phyloP scores from a whole-genome alignment of 2,888 invertebrate species.

The Formica aserva region DNA sequence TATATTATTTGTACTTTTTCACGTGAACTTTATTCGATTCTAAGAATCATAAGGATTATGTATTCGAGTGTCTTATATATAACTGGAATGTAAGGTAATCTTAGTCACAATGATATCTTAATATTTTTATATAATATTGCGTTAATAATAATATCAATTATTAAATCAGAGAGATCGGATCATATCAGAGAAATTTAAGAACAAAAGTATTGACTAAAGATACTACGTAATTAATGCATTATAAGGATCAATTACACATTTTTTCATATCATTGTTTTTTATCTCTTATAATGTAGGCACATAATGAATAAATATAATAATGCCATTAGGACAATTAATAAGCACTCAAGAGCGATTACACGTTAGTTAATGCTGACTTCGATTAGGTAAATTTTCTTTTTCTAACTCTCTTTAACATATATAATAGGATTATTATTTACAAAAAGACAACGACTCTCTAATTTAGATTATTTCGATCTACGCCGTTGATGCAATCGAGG shows the following conservation, averaged over 20 bases:
- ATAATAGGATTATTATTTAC: slow-evolving; percentile 4
- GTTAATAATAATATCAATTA: slow-evolving; percentile 21
- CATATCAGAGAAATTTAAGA: background rate
- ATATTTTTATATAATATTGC: slow-evolving; percentile 36
- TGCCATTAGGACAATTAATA: background rate
- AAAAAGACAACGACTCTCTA: slow-evolving; percentile 14
- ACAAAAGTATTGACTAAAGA: slow-evolving; percentile 8
- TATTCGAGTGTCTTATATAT: slow-evolving; percentile 5
- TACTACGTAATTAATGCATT: background rate
- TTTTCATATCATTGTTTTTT: slow-evolving; percentile 16
- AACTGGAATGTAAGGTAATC: slow-evolving; percentile 5
- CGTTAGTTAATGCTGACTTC: background rate
- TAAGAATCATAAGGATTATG: background rate
- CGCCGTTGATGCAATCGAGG: background rate
- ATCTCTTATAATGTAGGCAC: background rate
- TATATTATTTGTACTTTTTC: slow-evolving; percentile 39
- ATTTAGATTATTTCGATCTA: background rate
- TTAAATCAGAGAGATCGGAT: background rate
- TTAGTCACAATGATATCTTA: slow-evolving; percentile 5
- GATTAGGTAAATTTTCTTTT: background rate
- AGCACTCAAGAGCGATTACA: background rate
- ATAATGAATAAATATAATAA: background rate
- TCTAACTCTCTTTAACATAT: background rate
- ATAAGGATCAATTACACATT: slow-evolving; percentile 7
- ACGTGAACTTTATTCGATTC: slow-evolving; percentile 21